phyloP scores from a whole-genome alignment of 92 coral and sea anemone species.

The Parazoanthus swiftii region DNA sequence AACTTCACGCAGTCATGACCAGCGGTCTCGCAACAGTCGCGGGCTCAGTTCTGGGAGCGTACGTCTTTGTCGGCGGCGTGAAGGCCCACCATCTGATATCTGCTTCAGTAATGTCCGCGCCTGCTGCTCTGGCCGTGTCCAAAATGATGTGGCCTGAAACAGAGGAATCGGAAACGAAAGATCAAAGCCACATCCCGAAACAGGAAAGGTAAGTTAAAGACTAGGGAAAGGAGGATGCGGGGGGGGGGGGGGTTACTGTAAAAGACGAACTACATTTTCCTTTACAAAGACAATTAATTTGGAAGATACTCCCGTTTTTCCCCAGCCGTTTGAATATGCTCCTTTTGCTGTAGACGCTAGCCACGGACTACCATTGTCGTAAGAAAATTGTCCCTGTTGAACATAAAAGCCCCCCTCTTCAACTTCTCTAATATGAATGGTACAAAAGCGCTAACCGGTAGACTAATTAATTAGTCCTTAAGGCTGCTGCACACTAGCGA shows the following conservation, averaged over 20 bases:
- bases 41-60: conserved; percentile 87
- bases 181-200: conserved; percentile 45
- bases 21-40: conserved; percentile 98
- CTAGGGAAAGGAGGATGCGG: no score
- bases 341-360: no score
- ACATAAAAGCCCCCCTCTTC: background rate
- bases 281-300: background rate
- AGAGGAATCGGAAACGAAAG: conserved; percentile 73
- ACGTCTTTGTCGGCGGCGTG: conserved; percentile 74
- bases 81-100: conserved; percentile 85
- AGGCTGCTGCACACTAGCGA: no score
- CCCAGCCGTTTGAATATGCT: background rate
- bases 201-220: conserved; percentile 17
- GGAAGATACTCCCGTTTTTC: background rate
- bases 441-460: no score
- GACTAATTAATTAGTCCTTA: no score
- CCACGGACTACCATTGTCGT: no score
- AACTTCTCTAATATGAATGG: no score
- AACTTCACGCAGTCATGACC: conserved; percentile 98
- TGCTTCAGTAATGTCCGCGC: conserved; percentile 99
- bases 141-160: conserved; percentile 93
- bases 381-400: no score
- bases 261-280: background rate
- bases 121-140: conserved; percentile 95
- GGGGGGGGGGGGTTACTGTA: no score